phyloP scores from a whole-genome alignment of 1,140 invertebrate species.

The Gyrodactylus bullatarudis region DNA sequence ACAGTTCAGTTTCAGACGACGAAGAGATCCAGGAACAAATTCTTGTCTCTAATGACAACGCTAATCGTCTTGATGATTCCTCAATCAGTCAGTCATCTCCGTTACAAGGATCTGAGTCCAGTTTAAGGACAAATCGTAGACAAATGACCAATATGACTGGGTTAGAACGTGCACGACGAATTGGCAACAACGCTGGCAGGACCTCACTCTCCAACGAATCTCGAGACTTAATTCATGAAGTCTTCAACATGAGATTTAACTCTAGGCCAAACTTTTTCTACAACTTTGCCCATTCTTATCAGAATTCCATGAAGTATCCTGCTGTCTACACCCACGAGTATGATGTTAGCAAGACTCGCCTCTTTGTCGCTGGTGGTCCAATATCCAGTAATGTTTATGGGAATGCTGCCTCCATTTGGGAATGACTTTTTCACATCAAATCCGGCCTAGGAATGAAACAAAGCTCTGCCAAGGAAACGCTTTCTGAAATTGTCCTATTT shows the following conservation, averaged over 20 bases:
- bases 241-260: constrained; percentile 15
- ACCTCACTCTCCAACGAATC: no score
- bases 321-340: constrained; percentile 85
- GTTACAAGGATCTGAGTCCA: no score
- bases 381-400: constrained; percentile 52
- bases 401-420: constrained; percentile 40
- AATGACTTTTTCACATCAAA: constrained; percentile 15
- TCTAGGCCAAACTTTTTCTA: constrained; percentile 11
- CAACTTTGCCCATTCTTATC: constrained; percentile 32
- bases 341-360: constrained; percentile 47
- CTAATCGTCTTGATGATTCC: no score
- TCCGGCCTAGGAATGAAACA: not conserved
- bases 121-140: no score
- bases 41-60: no score
- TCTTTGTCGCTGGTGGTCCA: constrained; percentile 71
- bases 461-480: not conserved
- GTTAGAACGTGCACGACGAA: no score
- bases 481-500: not conserved
- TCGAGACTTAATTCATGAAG: no score
- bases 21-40: not conserved
- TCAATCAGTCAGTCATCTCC: no score
- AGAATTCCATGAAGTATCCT: constrained; percentile 13
- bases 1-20: not conserved
- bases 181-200: no score
- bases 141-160: no score